A percentile compares a stretch with the other conserved stretches of the same genome.
phyloP scores from a whole-genome alignment of 2,888 invertebrate species.

The Cyrtodaria siliqua region DNA sequence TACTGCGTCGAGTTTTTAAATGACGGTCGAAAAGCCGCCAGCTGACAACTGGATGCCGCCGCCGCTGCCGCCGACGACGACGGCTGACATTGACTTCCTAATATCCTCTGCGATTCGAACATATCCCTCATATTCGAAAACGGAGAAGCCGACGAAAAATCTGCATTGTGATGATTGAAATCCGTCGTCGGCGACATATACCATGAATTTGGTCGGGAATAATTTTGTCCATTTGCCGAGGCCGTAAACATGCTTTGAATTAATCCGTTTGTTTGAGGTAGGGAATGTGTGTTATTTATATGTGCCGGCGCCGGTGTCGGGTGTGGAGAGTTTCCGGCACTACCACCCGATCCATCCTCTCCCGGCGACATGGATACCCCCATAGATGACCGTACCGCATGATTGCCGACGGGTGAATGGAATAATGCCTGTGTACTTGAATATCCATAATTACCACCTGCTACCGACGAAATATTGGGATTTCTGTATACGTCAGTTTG shows the following conservation, averaged over 20 bases:
- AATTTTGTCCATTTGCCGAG: slow-evolving; percentile 70
- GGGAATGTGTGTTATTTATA: slow-evolving; percentile 51
- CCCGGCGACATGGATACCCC: slow-evolving; percentile 41
- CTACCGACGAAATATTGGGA: slow-evolving; percentile 65
- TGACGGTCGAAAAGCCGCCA: slow-evolving; percentile 80
- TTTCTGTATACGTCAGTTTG: slow-evolving; percentile 77
- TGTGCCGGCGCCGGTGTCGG: slow-evolving; percentile 69
- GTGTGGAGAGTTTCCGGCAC: slow-evolving; percentile 69
- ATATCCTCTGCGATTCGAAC: slow-evolving; percentile 78
- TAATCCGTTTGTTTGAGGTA: slow-evolving; percentile 75
- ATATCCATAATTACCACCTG: slow-evolving; percentile 68
- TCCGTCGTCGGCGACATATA: slow-evolving; percentile 75
- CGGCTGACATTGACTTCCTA: slow-evolving; percentile 64
- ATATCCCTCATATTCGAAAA: slow-evolving; percentile 74
- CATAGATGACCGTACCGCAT: slow-evolving; percentile 25
- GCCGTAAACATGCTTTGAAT: slow-evolving; percentile 77
- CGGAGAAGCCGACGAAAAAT: slow-evolving; percentile 69
- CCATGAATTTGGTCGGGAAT: slow-evolving; percentile 77
- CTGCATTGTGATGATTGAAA: slow-evolving; percentile 71
- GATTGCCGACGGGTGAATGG: slow-evolving; percentile 33
- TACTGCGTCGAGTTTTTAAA: slow-evolving; percentile 79
- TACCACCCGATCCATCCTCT: slow-evolving; percentile 58
- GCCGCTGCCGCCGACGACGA: slow-evolving; percentile 66
- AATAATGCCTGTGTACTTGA: slow-evolving; percentile 71
- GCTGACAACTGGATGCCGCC: slow-evolving; percentile 78